These are phyloP conservation scores for Tetragonisca angustula DNA, from an alignment of 2,888 invertebrate species.

Conservation along the genomic window DNA sequence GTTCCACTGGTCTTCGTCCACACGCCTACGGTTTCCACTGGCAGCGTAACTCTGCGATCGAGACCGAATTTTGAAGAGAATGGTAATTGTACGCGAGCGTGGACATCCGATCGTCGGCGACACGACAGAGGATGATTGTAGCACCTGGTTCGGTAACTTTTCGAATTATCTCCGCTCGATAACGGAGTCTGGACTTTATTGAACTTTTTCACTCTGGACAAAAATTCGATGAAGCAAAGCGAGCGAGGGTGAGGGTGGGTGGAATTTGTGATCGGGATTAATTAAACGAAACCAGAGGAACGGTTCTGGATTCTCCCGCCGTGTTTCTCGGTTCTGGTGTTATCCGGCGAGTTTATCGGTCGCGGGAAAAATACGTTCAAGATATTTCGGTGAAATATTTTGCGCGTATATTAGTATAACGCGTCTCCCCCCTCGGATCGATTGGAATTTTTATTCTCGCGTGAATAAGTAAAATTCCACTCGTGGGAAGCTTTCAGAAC, in stretches of 20 bases:
- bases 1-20: not conserved
- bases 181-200: slow-evolving; percentile 2
- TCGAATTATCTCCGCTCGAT: slow-evolving; percentile 22
- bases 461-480: too few relatives aligned
- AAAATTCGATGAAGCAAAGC: slow-evolving; percentile 3
- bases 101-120: slow-evolving; percentile 32
- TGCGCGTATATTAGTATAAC: too few relatives aligned
- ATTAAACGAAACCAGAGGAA: not conserved
- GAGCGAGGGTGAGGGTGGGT: not conserved
- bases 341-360: not conserved
- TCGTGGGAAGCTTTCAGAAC: too few relatives aligned
- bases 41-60: slow-evolving; percentile 54
- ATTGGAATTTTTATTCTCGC: too few relatives aligned
- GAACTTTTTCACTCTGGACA: slow-evolving; percentile 1
- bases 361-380: not conserved
- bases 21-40: not conserved
- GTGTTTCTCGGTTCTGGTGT: not conserved
- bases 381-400: not conserved
- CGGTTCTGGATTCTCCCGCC: not conserved
- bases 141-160: not conserved
- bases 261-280: not conserved
- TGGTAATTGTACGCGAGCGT: slow-evolving; percentile 44
- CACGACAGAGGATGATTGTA: not conserved
- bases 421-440: too few relatives aligned
- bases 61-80: slow-evolving; percentile 47